These are phyloP conservation scores for Tachuris rubrigastra DNA, from an alignment of 2,113 vertebrate species.

Conservation along the genomic window DNA sequence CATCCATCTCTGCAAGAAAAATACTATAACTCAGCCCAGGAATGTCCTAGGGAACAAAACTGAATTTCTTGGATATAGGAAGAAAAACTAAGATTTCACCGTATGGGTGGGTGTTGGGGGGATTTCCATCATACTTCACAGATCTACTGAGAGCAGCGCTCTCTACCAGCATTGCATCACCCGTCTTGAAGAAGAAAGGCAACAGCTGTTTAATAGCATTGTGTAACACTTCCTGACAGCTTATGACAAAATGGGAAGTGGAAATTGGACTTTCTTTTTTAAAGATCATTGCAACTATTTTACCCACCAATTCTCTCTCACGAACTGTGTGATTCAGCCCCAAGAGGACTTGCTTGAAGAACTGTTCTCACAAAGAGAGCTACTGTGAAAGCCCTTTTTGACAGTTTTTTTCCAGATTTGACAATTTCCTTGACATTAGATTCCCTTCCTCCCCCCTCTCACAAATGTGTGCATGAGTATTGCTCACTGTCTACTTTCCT, in stretches of 20 bases:
- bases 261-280: constrained; percentile 9
- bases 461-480: neutral
- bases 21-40: neutral
- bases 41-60: neutral
- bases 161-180: neutral
- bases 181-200: neutral
- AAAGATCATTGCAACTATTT: constrained; percentile 1
- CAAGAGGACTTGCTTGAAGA: neutral
- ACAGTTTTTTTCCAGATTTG: neutral
- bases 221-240: neutral
- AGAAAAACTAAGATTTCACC: neutral
- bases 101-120: neutral
- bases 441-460: neutral
- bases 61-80: neutral
- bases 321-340: neutral
- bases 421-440: neutral
- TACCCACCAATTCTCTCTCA: neutral
- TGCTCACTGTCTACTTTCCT: neutral
- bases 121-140: neutral
- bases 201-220: neutral
- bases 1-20: neutral
- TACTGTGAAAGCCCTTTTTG: neutral
- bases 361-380: neutral
- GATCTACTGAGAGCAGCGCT: neutral
- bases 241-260: constrained; percentile 16